Percentiles rank a stretch among this genome's conserved stretches.
These are phyloP conservation scores for Spilarctia lutea DNA, from an alignment of 2,888 invertebrate species.

Conservation along the genomic window DNA sequence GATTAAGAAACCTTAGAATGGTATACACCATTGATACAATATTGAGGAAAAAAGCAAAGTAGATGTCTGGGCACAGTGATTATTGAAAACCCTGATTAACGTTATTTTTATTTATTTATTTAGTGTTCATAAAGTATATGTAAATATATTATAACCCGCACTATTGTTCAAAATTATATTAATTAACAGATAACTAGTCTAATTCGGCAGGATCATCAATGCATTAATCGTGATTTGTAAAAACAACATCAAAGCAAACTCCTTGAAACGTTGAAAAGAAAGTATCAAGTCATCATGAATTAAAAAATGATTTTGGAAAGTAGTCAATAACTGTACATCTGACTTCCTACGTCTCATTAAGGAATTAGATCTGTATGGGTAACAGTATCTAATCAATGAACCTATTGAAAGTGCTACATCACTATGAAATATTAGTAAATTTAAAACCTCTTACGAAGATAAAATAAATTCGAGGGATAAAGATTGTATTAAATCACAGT, in stretches of 20 bases:
- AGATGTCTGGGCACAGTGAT: not conserved
- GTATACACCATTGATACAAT: constrained; percentile 53
- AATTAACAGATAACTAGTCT: constrained; percentile 5
- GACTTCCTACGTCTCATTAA: constrained; percentile 1
- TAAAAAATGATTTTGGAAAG: constrained; percentile 19
- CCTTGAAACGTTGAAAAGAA: not conserved
- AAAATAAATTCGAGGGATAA: constrained; percentile 22
- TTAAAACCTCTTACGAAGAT: constrained; percentile 44
- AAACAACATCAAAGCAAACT: not conserved
- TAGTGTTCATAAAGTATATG: no score
- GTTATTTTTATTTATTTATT: no score
- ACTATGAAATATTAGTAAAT: constrained; percentile 56
- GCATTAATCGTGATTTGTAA: not conserved
- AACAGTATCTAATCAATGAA: constrained; percentile 33
- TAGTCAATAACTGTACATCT: constrained; percentile 6
- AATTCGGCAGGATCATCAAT: not conserved
- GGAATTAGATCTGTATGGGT: constrained; percentile 21
- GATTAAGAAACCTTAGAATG: constrained; percentile 61
- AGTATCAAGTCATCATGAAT: constrained; percentile 20
- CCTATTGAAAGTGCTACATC: constrained; percentile 52
- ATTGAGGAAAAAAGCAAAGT: not conserved
- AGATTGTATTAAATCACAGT: constrained; percentile 20
- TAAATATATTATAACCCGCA: no score
- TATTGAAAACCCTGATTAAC: not conserved
- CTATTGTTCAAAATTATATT: no score